Evolutionary conservation across 2,797 vertebrate genomes (phyloP), one percentile per base, ranked within the genome.

Genomic region (Neosilurus mollespiculum): DNA sequence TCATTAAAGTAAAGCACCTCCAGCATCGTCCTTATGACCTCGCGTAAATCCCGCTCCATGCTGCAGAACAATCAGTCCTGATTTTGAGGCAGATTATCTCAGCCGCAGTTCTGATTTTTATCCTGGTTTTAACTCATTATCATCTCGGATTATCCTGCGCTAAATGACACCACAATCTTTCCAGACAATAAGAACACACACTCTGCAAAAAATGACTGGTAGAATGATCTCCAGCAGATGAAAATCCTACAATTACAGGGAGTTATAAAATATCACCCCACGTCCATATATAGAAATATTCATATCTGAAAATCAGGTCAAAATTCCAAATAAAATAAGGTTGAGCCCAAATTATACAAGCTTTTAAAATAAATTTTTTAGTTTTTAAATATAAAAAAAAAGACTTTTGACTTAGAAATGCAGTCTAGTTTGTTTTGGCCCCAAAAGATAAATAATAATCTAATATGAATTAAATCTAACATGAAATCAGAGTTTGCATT

Each of bases 1-100:
- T 67, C 62, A 80, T 78, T 65, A 78, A 56, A 73, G 51, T 72
- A 62, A 26, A 81, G 53, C 83, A 84, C 73, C 81, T 82, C 62
- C n/a, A 78, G 84, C 84, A 67, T 71, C 51, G 49, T 78, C 54
- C 82, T 65, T 18, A n/a, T 54, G 70, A 79, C 62, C 80, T 82
- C 80, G 78, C 26, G 24, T 65, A 54, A 80, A 37, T 78, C 26
- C 22, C 61, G 76, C 2, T 54, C 9, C 2, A 20, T 22, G 0
- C 59, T 49, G 22, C n/a, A 54, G 7, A n/a, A 72, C 9, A 72
- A 54, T 72, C 14, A 18, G 43, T 11, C 7, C 51, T 53, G 14
- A 24, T 18, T 5, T 10, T 2, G 7, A 54, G 70, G 70, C 49
- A 24, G 70, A 54, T 56, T 58, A 10, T 20, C 26, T 34, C 26